Base-by-base conservation (phyloP, 2,113 vertebrate species). In the Kobus ellipsiprymnus region DNA sequence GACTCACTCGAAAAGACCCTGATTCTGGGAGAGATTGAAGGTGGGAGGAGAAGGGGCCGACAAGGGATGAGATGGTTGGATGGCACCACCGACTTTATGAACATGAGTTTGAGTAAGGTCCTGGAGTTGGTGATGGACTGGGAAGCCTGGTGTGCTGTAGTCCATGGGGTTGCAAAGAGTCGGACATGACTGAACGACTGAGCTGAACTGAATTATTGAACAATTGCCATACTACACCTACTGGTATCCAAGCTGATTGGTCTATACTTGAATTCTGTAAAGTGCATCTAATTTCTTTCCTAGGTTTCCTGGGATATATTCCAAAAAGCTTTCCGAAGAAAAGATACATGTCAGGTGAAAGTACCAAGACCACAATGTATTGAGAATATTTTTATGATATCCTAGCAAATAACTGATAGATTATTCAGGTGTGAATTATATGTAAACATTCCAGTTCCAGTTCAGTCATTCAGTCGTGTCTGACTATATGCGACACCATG, bases 41-140 rank as follows among this genome's bases (percentile, higher is more conserved):
- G 17, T 67, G 33, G 64, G 8, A 67, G 33, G 8, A 67, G 17
- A 36, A 67, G 64, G 17, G 64, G 33, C 33, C 4, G 0, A 36
- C 8, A 67, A 33, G n/a, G 33, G 33, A 36, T 0, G 0, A 67
- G 17, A 67, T 10, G 33, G 17, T n/a, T 67, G 64, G 8, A 67
- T 67, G 16, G 17, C 64, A 67, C 2, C 64, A 36, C 17, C 0
- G 1, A 21, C 17, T 67, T 8, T 0, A 21, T 36, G 8, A 67
- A 67, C 17, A 67, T 36, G 17, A 67, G 17, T 67, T 21, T 67
- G 33, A 36, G 33, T 67, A 67, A 21, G 17, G 17, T 21, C 64
- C 4, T 4, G 64, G 64, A 36, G n/a, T 9, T 36, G 64, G 9
- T 67, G 64, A 36, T 67, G 17, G 4, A 36, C 17, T 67, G 17